Percentiles rank a stretch among this genome's conserved stretches.
These are phyloP conservation scores for Amphipyra berbera DNA, from an alignment of 2,888 invertebrate species.

Conservation along the genomic window DNA sequence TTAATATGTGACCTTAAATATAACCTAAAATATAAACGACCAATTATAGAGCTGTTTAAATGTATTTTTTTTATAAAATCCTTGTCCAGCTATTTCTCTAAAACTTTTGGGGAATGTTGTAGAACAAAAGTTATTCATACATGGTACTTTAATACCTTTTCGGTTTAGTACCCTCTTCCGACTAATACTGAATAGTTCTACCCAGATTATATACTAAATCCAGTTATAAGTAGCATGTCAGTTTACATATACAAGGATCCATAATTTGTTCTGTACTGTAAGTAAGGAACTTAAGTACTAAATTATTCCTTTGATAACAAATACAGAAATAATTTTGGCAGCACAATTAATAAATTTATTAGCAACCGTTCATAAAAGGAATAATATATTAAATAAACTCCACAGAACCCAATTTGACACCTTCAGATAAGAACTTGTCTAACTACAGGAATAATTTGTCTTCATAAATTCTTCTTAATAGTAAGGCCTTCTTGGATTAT, in stretches of 20 bases:
- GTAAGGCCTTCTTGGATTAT: constrained; percentile 96
- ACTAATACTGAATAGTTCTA: too few relatives aligned
- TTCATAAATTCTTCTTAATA: constrained; percentile 87
- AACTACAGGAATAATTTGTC: constrained; percentile 44
- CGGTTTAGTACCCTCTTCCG: too few relatives aligned
- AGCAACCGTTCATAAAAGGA: constrained; percentile 34
- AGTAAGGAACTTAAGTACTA: constrained; percentile 24
- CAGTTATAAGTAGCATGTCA: too few relatives aligned
- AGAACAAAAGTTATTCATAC: too few relatives aligned
- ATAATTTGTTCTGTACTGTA: constrained; percentile 34
- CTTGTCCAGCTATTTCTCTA: too few relatives aligned
- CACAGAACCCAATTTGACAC: constrained; percentile 16
- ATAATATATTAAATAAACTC: constrained; percentile 21
- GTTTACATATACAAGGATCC: constrained; percentile 6
- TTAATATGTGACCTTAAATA: too few relatives aligned
- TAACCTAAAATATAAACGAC: too few relatives aligned
- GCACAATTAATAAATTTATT: constrained; percentile 25
- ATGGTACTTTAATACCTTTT: too few relatives aligned
- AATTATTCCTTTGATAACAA: neutral
- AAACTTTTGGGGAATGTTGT: too few relatives aligned
- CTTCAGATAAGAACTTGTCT: constrained; percentile 23
- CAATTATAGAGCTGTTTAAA: too few relatives aligned
- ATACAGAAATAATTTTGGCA: constrained; percentile 34
- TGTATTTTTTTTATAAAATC: too few relatives aligned
- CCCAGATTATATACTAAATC: too few relatives aligned